phyloP scores from a whole-genome alignment of 2,797 vertebrate species.

The Coendou prehensilis region DNA sequence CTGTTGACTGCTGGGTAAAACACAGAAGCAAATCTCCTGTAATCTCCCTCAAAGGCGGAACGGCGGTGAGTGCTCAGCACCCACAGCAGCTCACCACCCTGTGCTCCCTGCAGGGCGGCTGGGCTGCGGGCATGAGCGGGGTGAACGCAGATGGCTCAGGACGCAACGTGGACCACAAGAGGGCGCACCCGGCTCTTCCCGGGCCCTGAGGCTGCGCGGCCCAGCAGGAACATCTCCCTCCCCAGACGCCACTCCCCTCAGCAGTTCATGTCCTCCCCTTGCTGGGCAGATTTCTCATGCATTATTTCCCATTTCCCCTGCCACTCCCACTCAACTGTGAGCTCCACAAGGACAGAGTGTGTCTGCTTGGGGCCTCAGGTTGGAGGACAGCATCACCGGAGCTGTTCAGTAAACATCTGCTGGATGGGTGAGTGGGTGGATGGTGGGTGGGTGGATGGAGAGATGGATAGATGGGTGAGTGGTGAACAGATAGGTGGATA shows the following conservation, averaged over 20 bases:
- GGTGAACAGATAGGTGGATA: too few relatives aligned
- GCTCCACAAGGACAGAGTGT: too few relatives aligned
- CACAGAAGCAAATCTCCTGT: constrained; percentile 13
- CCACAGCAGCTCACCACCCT: neutral
- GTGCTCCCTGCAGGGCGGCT: neutral
- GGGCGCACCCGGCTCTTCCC: neutral
- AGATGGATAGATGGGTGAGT: neutral
- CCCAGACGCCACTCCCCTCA: neutral
- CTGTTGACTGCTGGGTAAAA: neutral
- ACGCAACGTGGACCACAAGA: neutral
- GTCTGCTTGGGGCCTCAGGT: neutral
- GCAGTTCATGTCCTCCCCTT: neutral
- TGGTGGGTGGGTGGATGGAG: neutral
- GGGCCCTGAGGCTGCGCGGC: neutral
- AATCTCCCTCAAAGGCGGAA: neutral
- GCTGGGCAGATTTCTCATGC: neutral
- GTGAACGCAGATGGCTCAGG: neutral
- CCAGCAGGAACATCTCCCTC: neutral
- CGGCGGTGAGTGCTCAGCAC: neutral
- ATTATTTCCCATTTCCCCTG: neutral
- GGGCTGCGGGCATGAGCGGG: neutral
- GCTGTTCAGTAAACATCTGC: neutral
- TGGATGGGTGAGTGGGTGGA: too few relatives aligned
- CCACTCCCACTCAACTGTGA: neutral
- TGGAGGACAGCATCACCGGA: neutral